Conservation (phyloP, 2,888 invertebrate genomes). For the Eristalis tenax region DNA sequence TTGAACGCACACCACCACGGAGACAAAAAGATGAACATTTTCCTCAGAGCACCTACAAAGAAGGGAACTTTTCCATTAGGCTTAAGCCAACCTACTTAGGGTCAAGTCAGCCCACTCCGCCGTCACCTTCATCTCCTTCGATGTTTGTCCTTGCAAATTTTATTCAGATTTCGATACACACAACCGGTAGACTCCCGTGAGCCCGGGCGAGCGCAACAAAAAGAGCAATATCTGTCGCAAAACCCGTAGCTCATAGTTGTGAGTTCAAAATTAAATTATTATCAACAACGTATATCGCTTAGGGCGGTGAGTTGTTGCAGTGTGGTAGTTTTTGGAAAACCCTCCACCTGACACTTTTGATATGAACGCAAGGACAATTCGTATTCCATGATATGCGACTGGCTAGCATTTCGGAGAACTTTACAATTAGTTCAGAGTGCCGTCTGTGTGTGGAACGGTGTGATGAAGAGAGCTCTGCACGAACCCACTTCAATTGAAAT, state of each 20-base stretch:
- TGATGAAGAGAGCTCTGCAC: not conserved
- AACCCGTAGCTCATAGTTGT: not conserved
- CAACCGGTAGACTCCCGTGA: not conserved
- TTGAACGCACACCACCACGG: too few species aligned
- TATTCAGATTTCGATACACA: slow-evolving; percentile 2
- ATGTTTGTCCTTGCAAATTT: not conserved
- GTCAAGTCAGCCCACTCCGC: slow-evolving; percentile 7
- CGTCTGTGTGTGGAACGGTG: not conserved
- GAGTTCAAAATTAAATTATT: not conserved
- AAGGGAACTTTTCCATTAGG: slow-evolving; percentile 50
- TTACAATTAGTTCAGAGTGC: slow-evolving; percentile 19
- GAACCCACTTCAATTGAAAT: not conserved
- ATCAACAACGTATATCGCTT: slow-evolving; percentile 15
- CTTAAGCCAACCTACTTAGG: slow-evolving; percentile 4
- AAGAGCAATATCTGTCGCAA: not conserved
- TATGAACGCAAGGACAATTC: slow-evolving; percentile 31
- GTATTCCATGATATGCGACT: slow-evolving; percentile 26
- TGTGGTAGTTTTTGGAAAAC: not conserved
- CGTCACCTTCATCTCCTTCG: not conserved
- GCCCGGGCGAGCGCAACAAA: not conserved
- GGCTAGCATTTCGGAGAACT: slow-evolving; percentile 3
- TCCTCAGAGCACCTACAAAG: not conserved
- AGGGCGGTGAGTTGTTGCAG: not conserved
- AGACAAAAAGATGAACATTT: slow-evolving; percentile 8
- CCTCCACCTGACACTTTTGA: slow-evolving; percentile 30